These are phyloP conservation scores for Phaethornis superciliosus DNA, from an alignment of 2,113 vertebrate species.

Conservation along the genomic window DNA sequence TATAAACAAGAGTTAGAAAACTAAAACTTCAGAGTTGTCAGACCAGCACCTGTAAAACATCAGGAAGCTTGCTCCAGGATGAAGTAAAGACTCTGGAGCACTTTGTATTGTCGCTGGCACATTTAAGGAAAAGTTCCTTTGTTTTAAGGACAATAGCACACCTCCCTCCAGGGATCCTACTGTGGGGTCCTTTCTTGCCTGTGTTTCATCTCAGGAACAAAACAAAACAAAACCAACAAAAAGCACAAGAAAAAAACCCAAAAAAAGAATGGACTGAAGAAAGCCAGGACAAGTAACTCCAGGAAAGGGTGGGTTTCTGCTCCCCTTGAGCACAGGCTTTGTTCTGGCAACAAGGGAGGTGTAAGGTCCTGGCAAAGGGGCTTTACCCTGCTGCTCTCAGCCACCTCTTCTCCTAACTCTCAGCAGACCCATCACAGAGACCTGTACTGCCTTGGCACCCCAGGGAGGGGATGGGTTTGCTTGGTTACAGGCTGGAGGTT, in stretches of 20 bases:
- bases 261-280: not conserved
- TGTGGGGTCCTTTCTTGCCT: not conserved
- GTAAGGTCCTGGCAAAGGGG: not conserved
- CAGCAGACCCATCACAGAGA: not conserved
- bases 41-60: not conserved
- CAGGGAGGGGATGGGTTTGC: accelerated
- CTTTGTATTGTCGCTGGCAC: not conserved
- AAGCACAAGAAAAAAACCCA: not conserved
- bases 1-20: not conserved
- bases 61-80: slow-evolving; percentile 7
- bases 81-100: not conserved
- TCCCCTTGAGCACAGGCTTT: not conserved
- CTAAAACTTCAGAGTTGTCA: not conserved
- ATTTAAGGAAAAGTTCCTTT: slow-evolving; percentile 31
- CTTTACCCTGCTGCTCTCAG: not conserved
- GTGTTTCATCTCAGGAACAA: not conserved
- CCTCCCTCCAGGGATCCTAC: not conserved
- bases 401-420: not conserved
- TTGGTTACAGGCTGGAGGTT: not conserved
- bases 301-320: not conserved
- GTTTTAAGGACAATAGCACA: slow-evolving; percentile 37
- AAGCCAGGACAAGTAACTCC: not conserved
- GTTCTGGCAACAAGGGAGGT: not conserved
- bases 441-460: not conserved
- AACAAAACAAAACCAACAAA: not conserved